Evolutionary conservation across 2,797 vertebrate genomes (phyloP).

Genomic region (Podargus strigoides): DNA sequence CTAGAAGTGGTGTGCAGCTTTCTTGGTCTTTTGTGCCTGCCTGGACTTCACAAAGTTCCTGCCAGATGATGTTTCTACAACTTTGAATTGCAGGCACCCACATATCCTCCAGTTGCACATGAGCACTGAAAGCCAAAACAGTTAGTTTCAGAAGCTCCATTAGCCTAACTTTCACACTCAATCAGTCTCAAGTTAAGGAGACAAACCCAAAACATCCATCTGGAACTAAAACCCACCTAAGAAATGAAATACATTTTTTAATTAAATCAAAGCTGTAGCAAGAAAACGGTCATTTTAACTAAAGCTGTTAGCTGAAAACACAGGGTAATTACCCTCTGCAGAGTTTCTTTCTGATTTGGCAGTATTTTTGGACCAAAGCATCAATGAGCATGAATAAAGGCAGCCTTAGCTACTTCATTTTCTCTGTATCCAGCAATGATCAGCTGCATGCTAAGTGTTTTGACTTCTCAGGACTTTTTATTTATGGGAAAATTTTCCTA

Average conservation of each 20-base stretch:
- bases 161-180: background rate
- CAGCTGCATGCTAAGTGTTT: background rate
- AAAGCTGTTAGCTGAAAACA: background rate
- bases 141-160: background rate
- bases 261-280: background rate
- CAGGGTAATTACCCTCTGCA: background rate
- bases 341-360: background rate
- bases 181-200: background rate
- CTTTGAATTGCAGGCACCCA: background rate
- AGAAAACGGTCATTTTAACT: background rate
- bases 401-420: background rate
- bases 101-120: accelerated
- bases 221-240: background rate
- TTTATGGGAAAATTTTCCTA: background rate
- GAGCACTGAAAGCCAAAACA: background rate
- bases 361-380: background rate
- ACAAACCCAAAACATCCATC: background rate
- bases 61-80: background rate
- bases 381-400: background rate
- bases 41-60: background rate
- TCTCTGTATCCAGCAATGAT: background rate
- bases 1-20: background rate
- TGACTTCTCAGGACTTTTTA: background rate
- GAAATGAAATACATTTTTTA: background rate
- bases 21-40: background rate